These are phyloP conservation scores for Drosophila kurseongensis DNA, from an alignment of 1,140 invertebrate species.

Conservation along the genomic window DNA sequence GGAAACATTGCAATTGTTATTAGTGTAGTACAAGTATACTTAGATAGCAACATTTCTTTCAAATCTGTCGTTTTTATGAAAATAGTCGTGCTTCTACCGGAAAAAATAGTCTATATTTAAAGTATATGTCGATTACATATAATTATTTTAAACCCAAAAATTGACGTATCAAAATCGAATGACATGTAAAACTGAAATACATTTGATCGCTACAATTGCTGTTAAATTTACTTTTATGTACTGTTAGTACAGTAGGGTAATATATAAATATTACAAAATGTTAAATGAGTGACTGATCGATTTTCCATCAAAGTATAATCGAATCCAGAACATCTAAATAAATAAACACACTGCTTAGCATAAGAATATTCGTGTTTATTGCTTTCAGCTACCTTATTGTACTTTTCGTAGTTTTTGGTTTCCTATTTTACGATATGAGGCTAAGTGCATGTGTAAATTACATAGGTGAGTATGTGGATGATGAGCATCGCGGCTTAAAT, in stretches of 20 bases:
- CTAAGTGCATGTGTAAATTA: conserved; percentile 21
- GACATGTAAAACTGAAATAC: conserved; percentile 1
- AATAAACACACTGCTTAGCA: not conserved
- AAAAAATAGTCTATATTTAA: not conserved
- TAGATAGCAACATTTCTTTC: not conserved
- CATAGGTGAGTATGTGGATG: conserved; percentile 22
- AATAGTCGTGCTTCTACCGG: not conserved
- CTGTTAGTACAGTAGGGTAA: not conserved
- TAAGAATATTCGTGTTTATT: conserved; percentile 34
- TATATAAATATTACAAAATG: not conserved
- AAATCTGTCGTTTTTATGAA: conserved; percentile 11
- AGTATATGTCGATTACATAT: not conserved
- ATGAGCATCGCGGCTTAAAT: conserved; percentile 12
- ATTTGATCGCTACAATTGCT: not conserved
- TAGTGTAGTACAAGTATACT: conserved; percentile 14
- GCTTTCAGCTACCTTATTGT: conserved; percentile 47
- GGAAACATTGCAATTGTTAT: conserved; percentile 41
- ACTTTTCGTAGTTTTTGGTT: conserved; percentile 37
- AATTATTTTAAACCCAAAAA: not conserved
- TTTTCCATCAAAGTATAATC: not conserved
- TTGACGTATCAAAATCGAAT: conserved; percentile 1
- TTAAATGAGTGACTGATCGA: no score
- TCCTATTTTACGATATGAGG: conserved; percentile 39
- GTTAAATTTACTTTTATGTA: not conserved
- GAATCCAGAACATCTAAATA: not conserved